Percentiles rank a stretch among this genome's conserved stretches.
Evolutionary conservation across 2,797 vertebrate genomes (phyloP).

Genomic region (Lepilemur ruficaudatus): DNA sequence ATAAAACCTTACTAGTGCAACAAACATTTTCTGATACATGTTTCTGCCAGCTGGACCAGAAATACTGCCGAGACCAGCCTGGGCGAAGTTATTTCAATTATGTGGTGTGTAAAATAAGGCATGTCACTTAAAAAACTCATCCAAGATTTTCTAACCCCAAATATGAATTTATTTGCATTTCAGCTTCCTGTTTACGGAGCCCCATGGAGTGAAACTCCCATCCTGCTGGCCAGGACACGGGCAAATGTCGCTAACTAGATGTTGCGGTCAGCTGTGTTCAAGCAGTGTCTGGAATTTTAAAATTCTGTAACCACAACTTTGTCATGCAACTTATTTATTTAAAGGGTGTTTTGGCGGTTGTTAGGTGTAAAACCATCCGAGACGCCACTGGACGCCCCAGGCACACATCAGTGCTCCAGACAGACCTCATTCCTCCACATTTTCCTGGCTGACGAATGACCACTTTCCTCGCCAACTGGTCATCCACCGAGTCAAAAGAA

Average conservation of each 20-base stretch:
- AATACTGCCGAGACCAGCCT: not conserved
- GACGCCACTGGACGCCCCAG: not conserved
- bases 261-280: not conserved
- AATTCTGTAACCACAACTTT: not conserved
- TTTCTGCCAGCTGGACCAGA: not conserved
- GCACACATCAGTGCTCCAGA: not conserved
- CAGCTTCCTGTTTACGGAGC: not conserved
- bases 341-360: not conserved
- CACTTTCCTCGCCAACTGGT: not conserved
- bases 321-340: not conserved
- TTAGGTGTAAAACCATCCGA: not conserved
- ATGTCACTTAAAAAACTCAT: not conserved
- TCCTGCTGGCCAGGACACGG: not conserved
- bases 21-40: not conserved
- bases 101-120: not conserved
- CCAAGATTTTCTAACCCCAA: not conserved
- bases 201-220: not conserved
- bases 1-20: not conserved
- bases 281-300: not conserved
- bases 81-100: not conserved
- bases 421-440: rapidly evolving
- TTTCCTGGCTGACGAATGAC: not conserved
- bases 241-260: not conserved
- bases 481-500: not conserved
- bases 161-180: not conserved